Evolutionary conservation across 2,888 invertebrate species (phyloP).

Genomic region (Phorcus lineatus): DNA sequence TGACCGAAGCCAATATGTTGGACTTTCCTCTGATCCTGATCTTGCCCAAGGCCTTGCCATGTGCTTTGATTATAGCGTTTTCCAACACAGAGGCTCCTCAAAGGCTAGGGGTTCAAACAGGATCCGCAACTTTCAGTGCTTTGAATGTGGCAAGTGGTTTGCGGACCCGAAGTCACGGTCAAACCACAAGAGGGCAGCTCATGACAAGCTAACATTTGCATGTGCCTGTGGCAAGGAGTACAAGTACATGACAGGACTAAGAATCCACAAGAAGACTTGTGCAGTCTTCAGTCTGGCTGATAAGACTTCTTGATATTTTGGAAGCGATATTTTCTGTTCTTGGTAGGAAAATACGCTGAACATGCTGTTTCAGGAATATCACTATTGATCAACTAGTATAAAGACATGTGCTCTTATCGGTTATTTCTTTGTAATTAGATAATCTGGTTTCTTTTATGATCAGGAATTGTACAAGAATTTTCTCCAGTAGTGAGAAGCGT

Average conservation of each 20-base stretch:
- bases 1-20: background rate
- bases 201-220: background rate
- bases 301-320: too few relatives aligned
- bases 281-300: background rate
- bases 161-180: background rate
- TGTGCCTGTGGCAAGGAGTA: conserved; percentile 4
- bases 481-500: too few relatives aligned
- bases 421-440: too few relatives aligned
- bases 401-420: too few relatives aligned
- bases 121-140: background rate
- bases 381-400: too few relatives aligned
- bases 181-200: background rate
- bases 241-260: background rate
- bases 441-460: too few relatives aligned
- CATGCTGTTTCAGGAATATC: too few relatives aligned
- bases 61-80: background rate
- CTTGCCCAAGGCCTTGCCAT: background rate
- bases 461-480: too few relatives aligned
- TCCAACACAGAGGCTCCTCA: background rate
- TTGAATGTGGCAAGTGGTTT: background rate
- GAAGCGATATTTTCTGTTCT: too few relatives aligned
- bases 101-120: background rate
- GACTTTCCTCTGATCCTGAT: background rate
- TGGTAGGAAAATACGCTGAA: too few relatives aligned
- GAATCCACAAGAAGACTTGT: background rate